Evolutionary conservation across 2,113 vertebrate genomes (phyloP).

Genomic region (Phalacrocorax brasilianus): DNA sequence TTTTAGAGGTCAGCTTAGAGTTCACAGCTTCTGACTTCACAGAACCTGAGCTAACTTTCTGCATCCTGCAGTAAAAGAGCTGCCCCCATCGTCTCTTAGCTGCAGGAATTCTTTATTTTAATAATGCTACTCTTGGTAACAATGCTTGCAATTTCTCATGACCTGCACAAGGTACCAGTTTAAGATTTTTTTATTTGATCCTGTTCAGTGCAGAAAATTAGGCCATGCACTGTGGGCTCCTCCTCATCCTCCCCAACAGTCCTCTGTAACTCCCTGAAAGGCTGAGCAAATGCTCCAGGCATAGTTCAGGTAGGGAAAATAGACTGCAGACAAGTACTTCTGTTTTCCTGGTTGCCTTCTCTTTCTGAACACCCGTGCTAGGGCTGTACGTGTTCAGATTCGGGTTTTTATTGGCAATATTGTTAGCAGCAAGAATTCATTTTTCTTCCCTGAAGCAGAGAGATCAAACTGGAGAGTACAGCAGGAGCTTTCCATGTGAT

Average conservation of each 20-base stretch:
- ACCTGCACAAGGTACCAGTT: neutral
- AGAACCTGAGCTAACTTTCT: neutral
- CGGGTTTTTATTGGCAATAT: neutral
- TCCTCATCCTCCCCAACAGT: neutral
- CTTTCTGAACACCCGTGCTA: neutral
- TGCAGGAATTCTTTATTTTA: neutral
- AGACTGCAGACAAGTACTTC: neutral
- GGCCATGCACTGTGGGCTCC: neutral
- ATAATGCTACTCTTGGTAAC: neutral
- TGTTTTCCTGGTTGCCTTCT: neutral
- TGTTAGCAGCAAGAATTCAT: neutral
- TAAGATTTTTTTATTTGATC: neutral
- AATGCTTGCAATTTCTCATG: neutral
- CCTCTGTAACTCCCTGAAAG: neutral
- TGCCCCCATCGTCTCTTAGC: neutral
- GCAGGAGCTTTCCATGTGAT: neutral
- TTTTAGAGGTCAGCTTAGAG: neutral
- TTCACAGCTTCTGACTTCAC: neutral
- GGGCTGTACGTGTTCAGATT: accelerated
- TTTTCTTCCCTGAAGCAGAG: neutral
- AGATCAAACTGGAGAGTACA: neutral
- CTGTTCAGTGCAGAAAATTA: neutral
- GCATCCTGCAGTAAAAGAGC: neutral
- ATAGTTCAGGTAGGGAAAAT: neutral
- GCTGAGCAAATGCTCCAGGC: neutral